phyloP scores from a whole-genome alignment of 2,888 invertebrate genomes.

The Chrysopilus asiliformis region DNA sequence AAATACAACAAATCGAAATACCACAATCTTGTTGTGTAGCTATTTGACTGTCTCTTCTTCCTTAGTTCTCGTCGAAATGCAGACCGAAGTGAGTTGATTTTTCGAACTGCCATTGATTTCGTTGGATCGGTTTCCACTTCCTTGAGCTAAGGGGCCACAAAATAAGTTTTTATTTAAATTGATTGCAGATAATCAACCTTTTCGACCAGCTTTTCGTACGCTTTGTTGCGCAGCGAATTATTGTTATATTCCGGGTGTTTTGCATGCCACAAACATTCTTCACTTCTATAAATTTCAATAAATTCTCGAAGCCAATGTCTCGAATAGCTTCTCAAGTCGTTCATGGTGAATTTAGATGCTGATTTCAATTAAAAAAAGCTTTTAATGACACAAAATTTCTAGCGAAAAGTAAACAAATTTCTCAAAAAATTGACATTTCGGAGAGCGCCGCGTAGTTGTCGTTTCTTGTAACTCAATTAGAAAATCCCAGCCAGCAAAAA shows the following conservation, averaged over 20 bases:
- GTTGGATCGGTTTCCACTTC: slow-evolving; percentile 34
- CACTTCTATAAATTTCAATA: slow-evolving; percentile 31
- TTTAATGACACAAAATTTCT: no score
- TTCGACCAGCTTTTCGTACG: slow-evolving; percentile 32
- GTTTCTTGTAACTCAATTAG: no score
- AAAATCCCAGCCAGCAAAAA: no score
- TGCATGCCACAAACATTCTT: slow-evolving; percentile 33
- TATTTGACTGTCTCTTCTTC: slow-evolving; percentile 24
- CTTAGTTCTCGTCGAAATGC: slow-evolving; percentile 32
- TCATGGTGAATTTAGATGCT: no score
- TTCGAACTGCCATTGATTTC: slow-evolving; percentile 33
- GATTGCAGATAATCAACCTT: no score
- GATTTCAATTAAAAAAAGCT: no score
- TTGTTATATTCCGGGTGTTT: slow-evolving; percentile 34
- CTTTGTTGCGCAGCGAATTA: slow-evolving; percentile 29
- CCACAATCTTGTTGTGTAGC: slow-evolving; percentile 32
- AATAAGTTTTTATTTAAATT: no score
- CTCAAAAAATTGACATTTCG: no score
- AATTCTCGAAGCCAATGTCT: slow-evolving; percentile 33
- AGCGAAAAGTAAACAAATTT: no score
- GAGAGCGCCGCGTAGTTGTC: no score
- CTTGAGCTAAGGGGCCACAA: no score
- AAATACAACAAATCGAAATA: slow-evolving; percentile 32
- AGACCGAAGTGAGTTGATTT: slow-evolving; percentile 32
- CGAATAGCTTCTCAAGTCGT: slow-evolving; percentile 31